phyloP scores from a whole-genome alignment of 2,113 vertebrate genomes.

The Eurystomus gularis region DNA sequence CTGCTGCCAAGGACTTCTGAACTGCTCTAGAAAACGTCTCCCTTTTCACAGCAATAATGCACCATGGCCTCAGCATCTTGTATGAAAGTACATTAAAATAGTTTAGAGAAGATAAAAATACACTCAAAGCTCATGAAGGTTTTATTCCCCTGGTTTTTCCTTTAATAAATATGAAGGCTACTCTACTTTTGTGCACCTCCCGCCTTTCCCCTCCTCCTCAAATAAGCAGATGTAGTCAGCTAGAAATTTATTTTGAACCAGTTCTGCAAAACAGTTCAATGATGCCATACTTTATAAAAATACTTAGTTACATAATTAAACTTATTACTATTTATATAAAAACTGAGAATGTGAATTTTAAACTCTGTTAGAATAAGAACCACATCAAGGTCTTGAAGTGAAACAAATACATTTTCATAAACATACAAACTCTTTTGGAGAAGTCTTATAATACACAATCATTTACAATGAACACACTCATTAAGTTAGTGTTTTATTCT shows the following conservation, averaged over 20 bases:
- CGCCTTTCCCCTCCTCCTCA: background rate
- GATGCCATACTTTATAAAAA: conserved; percentile 79
- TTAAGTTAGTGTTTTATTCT: conserved; percentile 82
- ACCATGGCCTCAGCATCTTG: background rate
- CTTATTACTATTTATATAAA: conserved; percentile 74
- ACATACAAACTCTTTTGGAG: conserved; percentile 76
- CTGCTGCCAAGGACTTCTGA: background rate
- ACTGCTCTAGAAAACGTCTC: background rate
- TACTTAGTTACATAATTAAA: conserved; percentile 76
- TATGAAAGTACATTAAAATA: background rate
- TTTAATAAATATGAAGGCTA: background rate
- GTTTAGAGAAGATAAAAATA: background rate
- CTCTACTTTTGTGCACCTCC: background rate
- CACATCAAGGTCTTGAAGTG: conserved; percentile 67
- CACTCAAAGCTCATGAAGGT: background rate
- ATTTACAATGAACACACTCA: conserved; percentile 74
- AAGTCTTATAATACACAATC: conserved; percentile 78
- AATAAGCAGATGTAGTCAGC: conserved; percentile 69
- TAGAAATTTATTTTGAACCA: conserved; percentile 76
- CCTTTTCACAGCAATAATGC: background rate
- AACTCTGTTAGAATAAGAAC: conserved; percentile 71
- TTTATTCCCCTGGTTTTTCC: background rate
- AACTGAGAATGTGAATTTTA: conserved; percentile 71
- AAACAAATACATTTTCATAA: conserved; percentile 74
- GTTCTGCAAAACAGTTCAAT: conserved; percentile 75